phyloP scores from a whole-genome alignment of 2,113 vertebrate genomes.

The Platanista minor region DNA sequence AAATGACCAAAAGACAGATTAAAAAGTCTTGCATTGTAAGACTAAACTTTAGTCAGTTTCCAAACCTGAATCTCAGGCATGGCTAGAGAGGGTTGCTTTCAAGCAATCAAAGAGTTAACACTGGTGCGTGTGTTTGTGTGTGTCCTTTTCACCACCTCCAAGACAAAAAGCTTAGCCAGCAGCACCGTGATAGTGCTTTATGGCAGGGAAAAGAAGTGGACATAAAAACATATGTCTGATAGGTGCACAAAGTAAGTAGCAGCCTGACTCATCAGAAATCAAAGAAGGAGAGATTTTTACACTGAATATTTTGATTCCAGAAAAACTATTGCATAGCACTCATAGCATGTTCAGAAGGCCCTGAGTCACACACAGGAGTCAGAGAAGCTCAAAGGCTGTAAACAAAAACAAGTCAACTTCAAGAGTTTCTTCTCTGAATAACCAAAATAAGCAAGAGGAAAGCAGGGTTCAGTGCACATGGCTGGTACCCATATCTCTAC shows the following conservation, averaged over 20 bases:
- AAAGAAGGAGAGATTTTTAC: slow-evolving; percentile 35
- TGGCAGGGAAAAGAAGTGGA: slow-evolving; percentile 39
- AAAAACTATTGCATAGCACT: slow-evolving; percentile 1
- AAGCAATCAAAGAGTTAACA: slow-evolving; percentile 10
- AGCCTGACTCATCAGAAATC: slow-evolving; percentile 58
- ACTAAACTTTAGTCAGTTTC: not conserved
- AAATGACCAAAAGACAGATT: not conserved
- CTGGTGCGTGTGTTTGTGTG: not conserved
- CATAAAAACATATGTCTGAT: slow-evolving; percentile 52
- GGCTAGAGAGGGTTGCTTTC: not conserved
- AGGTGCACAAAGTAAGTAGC: slow-evolving; percentile 22
- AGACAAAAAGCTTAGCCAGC: slow-evolving; percentile 24
- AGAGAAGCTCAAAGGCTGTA: not conserved
- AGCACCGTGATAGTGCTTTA: slow-evolving; percentile 30
- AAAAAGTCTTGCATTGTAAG: not conserved
- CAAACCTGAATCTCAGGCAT: not conserved
- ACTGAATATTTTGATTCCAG: slow-evolving; percentile 44
- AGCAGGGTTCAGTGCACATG: slow-evolving; percentile 51
- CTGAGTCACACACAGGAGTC: not conserved
- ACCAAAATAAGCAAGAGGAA: slow-evolving; percentile 66
- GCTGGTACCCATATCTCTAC: slow-evolving; percentile 24
- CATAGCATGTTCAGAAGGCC: not conserved
- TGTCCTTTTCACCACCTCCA: slow-evolving; percentile 22
- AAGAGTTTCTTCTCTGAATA: slow-evolving; percentile 22
- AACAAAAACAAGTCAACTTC: slow-evolving; percentile 2